Evolutionary conservation across 2,888 invertebrate genomes (phyloP).

Genomic region (Peribatodes rhomboidaria): DNA sequence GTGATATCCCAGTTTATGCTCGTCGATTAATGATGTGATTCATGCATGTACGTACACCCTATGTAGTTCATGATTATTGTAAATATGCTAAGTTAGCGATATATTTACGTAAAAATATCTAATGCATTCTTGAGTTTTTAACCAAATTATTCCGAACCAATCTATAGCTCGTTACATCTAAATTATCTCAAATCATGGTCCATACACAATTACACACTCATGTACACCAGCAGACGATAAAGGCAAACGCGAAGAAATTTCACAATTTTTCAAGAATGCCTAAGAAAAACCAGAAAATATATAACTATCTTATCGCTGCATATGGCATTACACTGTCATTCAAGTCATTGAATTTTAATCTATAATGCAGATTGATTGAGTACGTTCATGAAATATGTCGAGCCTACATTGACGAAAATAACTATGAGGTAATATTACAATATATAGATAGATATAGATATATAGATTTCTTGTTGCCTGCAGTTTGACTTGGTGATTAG

Average conservation of each 20-base stretch:
- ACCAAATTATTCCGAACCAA: not conserved
- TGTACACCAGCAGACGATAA: no score
- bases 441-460: no score
- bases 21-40: no score
- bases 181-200: not conserved
- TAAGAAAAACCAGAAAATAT: not conserved
- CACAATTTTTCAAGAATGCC: not conserved
- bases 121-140: not conserved
- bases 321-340: slow-evolving; percentile 8
- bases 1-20: no score
- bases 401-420: slow-evolving; percentile 4
- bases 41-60: no score
- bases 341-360: slow-evolving; percentile 17
- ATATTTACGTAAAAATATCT: no score
- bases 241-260: not conserved
- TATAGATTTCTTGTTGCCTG: no score
- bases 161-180: not conserved
- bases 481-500: no score
- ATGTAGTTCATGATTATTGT: no score
- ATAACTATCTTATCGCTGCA: slow-evolving; percentile 3
- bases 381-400: not conserved
- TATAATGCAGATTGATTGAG: slow-evolving; percentile 11
- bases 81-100: no score
- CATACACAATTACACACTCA: not conserved
- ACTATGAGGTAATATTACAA: slow-evolving; percentile 1